phyloP scores from a whole-genome alignment of 2,797 vertebrate species.

The Myoxocephalus aenaeus region DNA sequence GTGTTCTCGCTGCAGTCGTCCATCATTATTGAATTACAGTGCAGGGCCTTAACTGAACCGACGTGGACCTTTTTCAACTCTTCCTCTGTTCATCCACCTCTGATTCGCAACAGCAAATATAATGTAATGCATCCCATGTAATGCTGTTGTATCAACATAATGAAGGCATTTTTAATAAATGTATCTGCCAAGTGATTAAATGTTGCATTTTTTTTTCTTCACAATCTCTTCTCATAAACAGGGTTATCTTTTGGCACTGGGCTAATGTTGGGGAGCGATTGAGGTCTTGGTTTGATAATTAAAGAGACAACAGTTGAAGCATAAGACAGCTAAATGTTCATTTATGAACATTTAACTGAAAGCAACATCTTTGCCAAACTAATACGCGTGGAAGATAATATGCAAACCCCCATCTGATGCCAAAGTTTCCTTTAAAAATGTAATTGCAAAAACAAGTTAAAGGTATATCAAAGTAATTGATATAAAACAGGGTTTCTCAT shows the following conservation, averaged over 20 bases:
- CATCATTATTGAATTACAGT: constrained; percentile 20
- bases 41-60: constrained; percentile 12
- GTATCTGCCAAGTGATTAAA: neutral
- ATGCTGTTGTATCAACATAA: constrained; percentile 1
- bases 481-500: neutral
- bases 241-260: neutral
- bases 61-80: neutral
- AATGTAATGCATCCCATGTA: neutral
- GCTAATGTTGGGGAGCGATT: neutral
- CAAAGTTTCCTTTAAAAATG: neutral
- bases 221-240: neutral
- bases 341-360: constrained; percentile 1
- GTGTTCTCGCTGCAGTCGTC: no score
- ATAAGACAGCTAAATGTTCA: neutral
- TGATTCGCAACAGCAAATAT: neutral
- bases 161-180: neutral
- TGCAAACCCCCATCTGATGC: neutral
- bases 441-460: neutral
- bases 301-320: neutral
- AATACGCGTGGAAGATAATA: neutral
- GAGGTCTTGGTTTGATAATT: neutral
- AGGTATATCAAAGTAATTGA: neutral
- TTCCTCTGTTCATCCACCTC: neutral
- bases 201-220: neutral
- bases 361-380: neutral